Conservation (phyloP, 2,888 invertebrate genomes). For the Coleophora deauratella region DNA sequence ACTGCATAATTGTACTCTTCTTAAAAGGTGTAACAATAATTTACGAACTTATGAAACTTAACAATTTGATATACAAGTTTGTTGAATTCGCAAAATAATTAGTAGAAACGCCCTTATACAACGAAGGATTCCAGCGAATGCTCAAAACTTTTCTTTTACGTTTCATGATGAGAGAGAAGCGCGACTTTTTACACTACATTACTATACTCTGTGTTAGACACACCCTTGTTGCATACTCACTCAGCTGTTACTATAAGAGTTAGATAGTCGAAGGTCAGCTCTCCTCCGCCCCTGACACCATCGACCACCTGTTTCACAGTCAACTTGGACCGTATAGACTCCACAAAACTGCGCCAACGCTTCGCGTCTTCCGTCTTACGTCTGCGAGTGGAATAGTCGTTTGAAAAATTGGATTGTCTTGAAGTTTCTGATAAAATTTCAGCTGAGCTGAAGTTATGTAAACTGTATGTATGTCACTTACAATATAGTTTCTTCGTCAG, state of each 20-base stretch:
- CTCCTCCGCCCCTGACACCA: slow-evolving; percentile 83
- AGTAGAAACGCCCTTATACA: no score
- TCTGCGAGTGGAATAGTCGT: slow-evolving; percentile 26
- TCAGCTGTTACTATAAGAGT: slow-evolving; percentile 86
- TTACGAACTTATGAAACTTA: no score
- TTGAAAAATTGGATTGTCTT: slow-evolving; percentile 4
- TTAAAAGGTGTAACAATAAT: no score
- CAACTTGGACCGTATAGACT: slow-evolving; percentile 84
- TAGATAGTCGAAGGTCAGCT: slow-evolving; percentile 87
- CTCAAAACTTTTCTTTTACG: no score
- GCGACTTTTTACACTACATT: no score
- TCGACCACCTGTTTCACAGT: slow-evolving; percentile 90
- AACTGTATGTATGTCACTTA: slow-evolving; percentile 31
- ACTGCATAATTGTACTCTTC: no score
- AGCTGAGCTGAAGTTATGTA: background rate
- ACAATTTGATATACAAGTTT: no score
- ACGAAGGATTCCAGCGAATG: no score
- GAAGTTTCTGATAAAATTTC: background rate
- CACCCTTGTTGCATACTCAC: slow-evolving; percentile 62
- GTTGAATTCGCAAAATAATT: no score
- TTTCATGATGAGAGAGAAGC: no score
- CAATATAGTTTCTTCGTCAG: slow-evolving; percentile 45
- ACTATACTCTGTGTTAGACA: no score
- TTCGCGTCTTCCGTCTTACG: slow-evolving; percentile 70
- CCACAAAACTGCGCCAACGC: slow-evolving; percentile 81